Evolutionary conservation across 2,797 vertebrate species (phyloP).

Genomic region (Eidolon dupreanum): DNA sequence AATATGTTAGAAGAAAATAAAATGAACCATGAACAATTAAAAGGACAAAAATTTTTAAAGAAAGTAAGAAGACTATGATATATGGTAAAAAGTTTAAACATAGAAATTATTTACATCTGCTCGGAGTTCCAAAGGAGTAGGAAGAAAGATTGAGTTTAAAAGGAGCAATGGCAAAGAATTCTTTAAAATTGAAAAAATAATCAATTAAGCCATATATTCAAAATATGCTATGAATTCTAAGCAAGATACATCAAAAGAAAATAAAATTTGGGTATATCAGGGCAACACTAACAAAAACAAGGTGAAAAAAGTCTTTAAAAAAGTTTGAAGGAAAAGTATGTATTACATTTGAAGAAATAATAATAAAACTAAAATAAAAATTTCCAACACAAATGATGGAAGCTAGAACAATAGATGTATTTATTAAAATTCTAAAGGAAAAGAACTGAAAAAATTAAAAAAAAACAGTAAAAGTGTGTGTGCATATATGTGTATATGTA

Average conservation of each 20-base stretch:
- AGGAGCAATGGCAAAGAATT: background rate
- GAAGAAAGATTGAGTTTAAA: background rate
- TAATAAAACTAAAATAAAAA: background rate
- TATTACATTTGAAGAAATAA: background rate
- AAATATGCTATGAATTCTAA: background rate
- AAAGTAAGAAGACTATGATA: background rate
- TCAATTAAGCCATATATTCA: background rate
- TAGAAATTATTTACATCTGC: background rate
- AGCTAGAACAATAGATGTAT: background rate
- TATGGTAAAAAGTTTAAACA: background rate
- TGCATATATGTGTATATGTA: background rate
- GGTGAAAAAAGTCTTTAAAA: background rate
- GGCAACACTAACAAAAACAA: background rate
- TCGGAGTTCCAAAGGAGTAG: background rate
- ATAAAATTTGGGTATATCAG: background rate
- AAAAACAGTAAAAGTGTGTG: background rate
- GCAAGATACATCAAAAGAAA: background rate
- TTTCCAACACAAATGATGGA: background rate
- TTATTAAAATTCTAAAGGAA: background rate
- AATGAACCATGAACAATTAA: background rate
- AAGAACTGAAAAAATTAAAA: background rate
- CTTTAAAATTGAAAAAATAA: background rate
- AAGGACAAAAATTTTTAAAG: background rate
- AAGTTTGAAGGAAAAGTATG: background rate
- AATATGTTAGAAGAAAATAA: background rate